A percentile compares a stretch with the other conserved stretches of the same genome.
phyloP scores from a whole-genome alignment of 2,113 vertebrate species.

The human (Homo sapiens) region DNA sequence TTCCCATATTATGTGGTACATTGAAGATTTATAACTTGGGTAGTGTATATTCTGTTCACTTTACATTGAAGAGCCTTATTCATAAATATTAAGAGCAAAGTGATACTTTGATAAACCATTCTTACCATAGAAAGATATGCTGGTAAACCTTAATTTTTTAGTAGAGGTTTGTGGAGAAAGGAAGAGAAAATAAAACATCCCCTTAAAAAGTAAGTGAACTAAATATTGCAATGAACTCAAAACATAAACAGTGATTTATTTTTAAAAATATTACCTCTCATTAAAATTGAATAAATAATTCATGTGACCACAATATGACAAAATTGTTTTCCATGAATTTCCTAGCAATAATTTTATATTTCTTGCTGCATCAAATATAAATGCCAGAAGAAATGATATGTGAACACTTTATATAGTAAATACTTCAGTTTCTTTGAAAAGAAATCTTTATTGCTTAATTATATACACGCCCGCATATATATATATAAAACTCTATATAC shows the following conservation, averaged over 20 bases:
- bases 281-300: neutral
- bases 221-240: neutral
- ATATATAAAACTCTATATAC: too few species aligned
- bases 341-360: neutral
- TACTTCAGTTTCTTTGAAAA: neutral
- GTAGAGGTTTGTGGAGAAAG: neutral
- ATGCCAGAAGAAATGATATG: neutral
- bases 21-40: neutral
- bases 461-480: neutral
- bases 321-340: neutral
- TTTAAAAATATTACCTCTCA: neutral
- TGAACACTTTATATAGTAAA: neutral
- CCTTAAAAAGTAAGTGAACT: neutral
- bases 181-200: neutral
- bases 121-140: neutral
- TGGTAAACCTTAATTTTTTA: neutral
- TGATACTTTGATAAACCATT: neutral
- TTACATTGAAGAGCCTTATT: neutral
- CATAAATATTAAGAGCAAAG: neutral
- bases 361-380: neutral
- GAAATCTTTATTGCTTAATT: neutral
- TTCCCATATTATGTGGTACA: neutral
- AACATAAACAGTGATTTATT: neutral
- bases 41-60: neutral
- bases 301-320: neutral